phyloP scores from a whole-genome alignment of 2,888 invertebrate species.

The Mesopsocus fuscifrons region DNA sequence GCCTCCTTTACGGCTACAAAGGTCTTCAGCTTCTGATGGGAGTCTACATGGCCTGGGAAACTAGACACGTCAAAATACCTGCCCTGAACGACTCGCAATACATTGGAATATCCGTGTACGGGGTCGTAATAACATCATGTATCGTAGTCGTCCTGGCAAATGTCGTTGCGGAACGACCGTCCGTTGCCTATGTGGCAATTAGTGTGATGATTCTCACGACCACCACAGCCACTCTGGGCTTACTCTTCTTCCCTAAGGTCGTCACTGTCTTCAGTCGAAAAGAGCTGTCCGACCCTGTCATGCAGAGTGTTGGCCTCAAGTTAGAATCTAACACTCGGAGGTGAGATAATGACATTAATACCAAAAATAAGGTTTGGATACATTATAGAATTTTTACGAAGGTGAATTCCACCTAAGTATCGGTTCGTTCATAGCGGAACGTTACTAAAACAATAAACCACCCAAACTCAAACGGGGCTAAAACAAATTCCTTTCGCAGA shows the following conservation, averaged over 20 bases:
- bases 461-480: too few relatives aligned
- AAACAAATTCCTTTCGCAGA: too few relatives aligned
- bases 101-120: slow-evolving; percentile 84
- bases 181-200: slow-evolving; percentile 62
- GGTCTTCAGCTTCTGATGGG: slow-evolving; percentile 73
- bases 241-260: slow-evolving; percentile 75
- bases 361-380: too few relatives aligned
- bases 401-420: too few relatives aligned
- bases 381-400: too few relatives aligned
- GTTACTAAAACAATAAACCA: too few relatives aligned
- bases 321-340: slow-evolving; percentile 71
- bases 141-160: slow-evolving; percentile 79
- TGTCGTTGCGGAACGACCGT: slow-evolving; percentile 63
- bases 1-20: slow-evolving; percentile 77
- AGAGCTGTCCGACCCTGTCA: slow-evolving; percentile 58
- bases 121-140: slow-evolving; percentile 71
- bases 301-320: slow-evolving; percentile 72
- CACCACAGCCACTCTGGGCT: slow-evolving; percentile 67
- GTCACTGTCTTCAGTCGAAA: slow-evolving; percentile 36
- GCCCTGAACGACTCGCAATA: slow-evolving; percentile 86
- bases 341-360: slow-evolving; percentile 18
- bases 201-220: slow-evolving; percentile 67
- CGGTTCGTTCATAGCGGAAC: too few relatives aligned
- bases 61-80: slow-evolving; percentile 75
- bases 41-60: slow-evolving; percentile 93